Percentiles rank a stretch among this genome's conserved stretches.
Conservation (phyloP, 2,113 vertebrate genomes). For the Carassius carassius region DNA sequence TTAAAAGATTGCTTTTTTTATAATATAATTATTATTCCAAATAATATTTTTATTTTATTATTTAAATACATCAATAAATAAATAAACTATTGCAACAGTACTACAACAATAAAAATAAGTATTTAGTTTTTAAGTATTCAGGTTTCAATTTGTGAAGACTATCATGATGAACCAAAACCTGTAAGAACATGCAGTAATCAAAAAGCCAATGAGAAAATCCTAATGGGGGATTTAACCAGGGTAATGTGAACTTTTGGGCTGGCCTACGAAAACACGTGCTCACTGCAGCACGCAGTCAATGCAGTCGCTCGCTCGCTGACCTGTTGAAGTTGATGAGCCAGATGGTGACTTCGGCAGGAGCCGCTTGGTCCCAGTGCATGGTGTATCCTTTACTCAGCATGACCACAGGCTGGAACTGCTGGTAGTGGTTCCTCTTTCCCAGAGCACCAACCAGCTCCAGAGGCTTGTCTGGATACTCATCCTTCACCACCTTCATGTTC, state of each 20-base stretch:
- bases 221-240: background rate
- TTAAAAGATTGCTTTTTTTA: background rate
- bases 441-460: slow-evolving; percentile 88
- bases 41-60: background rate
- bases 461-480: slow-evolving; percentile 85
- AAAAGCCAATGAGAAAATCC: background rate
- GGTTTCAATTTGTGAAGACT: no score
- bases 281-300: background rate
- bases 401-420: slow-evolving; percentile 96
- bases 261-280: background rate
- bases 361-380: slow-evolving; percentile 89
- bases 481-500: slow-evolving; percentile 88
- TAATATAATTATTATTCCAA: background rate
- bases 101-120: no score
- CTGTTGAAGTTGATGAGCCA: slow-evolving; percentile 99
- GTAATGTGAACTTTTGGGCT: background rate
- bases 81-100: no score
- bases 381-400: slow-evolving; percentile 90
- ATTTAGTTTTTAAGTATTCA: no score
- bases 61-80: background rate
- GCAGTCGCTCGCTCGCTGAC: slow-evolving; percentile 70
- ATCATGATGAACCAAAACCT: no score
- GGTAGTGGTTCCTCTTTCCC: slow-evolving; percentile 89
- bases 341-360: slow-evolving; percentile 88
- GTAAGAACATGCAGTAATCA: background rate